Base-by-base conservation (phyloP, 2,888 invertebrate species). In the Amitus sp. region DNA sequence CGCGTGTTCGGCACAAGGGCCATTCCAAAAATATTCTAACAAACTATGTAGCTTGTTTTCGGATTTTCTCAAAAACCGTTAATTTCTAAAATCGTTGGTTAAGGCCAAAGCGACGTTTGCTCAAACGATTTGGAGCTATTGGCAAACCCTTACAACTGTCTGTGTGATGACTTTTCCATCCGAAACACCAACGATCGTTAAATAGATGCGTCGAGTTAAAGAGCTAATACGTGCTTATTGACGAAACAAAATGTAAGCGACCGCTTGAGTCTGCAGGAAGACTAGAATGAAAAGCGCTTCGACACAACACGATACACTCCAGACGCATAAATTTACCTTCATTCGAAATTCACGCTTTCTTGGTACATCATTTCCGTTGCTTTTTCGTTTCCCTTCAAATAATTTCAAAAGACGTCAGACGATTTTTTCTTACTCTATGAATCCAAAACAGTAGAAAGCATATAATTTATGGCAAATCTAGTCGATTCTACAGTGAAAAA, bases 121-220 rank as follows among this genome's bases (percentile, higher is more conserved):
- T 30, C 30, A n/a, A 30, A n/a, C 30, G 6, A 2, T 30, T 33
- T 20, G 28, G 42, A 39, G 51, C 28, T 53, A 46, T 34, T 23
- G 49, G 47, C 30, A 47, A 23, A 15, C 45, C 45, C 45, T 47
- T 56, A 50, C 37, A 37, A 57, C 47, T 57, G 55, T 56, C 55
- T 53, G 62, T 61, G 50, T 66, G 54, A 54, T 58, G 61, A 61
- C 55, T 62, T 61, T 54, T 64, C 58, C 61, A 61, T 47, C 56
- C 54, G 48, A 59, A 61, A 66, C 56, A 61, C 55, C 59, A 58
- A 48, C 55, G 43, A 47, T 50, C 47, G 52, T 53, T 58, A 53
- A 63, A 64, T 58, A 66, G 62, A 66, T 62, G 61, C 50, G 49
- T 61, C 47, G 48, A 30, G 33, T n/a, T 17, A 13, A 47, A 33